Percentiles rank a stretch among this genome's conserved stretches.
Conservation (phyloP, 2,113 vertebrate genomes). For the Xiphophorus couchianus region DNA sequence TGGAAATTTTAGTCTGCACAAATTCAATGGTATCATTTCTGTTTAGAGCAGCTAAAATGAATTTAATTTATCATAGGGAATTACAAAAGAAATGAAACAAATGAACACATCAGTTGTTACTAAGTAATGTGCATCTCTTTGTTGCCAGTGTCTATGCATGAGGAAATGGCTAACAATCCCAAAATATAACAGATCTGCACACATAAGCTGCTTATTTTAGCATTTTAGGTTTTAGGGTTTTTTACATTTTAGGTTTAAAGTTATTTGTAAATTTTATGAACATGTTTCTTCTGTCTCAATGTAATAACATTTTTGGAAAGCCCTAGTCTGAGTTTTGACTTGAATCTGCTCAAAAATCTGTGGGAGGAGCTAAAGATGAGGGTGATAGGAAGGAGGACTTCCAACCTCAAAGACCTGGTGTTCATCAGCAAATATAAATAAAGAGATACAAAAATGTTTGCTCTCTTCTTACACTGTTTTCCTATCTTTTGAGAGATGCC, state of each 20-base stretch:
- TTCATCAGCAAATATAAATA: no score
- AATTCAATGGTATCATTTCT: conserved; percentile 27
- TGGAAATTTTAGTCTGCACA: conserved; percentile 39
- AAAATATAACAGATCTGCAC: background rate
- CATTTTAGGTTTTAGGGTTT: no score
- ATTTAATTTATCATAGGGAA: conserved; percentile 7
- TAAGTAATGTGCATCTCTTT: background rate
- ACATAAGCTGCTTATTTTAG: background rate
- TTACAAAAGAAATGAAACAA: background rate
- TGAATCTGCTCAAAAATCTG: no score
- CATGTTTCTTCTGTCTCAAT: background rate
- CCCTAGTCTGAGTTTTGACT: background rate
- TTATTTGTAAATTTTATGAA: background rate
- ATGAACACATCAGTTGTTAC: background rate
- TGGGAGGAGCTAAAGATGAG: no score
- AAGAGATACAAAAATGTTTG: no score
- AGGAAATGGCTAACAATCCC: background rate
- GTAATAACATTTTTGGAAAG: no score
- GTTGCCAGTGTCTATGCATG: background rate
- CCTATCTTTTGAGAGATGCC: no score
- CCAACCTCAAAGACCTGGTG: no score
- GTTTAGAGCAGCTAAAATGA: conserved; percentile 3
- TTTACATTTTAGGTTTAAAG: background rate
- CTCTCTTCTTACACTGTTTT: no score
- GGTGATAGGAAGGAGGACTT: no score